Conservation (phyloP, 2,888 invertebrate genomes). For the Ormia ochracea region DNA sequence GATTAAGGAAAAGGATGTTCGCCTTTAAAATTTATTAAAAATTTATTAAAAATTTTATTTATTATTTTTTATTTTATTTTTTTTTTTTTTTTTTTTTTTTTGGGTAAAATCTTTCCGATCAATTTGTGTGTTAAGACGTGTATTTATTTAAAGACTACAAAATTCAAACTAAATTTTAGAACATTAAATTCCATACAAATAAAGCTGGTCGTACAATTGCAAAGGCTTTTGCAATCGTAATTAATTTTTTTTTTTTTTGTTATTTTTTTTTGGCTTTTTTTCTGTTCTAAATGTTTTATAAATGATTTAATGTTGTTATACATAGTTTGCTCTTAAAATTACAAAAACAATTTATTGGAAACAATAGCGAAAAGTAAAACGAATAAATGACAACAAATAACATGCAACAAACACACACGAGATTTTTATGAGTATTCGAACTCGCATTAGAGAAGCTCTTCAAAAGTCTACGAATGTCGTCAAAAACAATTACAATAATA, state of each 20-base stretch:
- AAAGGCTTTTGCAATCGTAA: constrained; percentile 54
- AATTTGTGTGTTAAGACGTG: constrained; percentile 21
- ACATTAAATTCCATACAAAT: constrained; percentile 42
- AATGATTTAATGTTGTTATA: constrained; percentile 50
- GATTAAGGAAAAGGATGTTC: neutral
- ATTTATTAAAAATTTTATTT: too few species aligned
- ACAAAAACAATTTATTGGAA: constrained; percentile 30
- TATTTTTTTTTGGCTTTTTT: constrained; percentile 10
- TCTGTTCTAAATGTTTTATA: constrained; percentile 42
- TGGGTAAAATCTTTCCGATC: neutral
- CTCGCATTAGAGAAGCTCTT: constrained; percentile 36
- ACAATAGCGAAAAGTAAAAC: constrained; percentile 10
- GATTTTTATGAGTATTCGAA: neutral
- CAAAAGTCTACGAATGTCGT: constrained; percentile 35
- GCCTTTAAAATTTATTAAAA: neutral
- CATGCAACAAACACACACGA: constrained; percentile 50
- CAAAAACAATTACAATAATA: neutral
- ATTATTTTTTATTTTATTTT: too few species aligned
- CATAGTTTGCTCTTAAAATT: constrained; percentile 46
- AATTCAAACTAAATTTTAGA: constrained; percentile 53
- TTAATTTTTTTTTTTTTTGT: constrained; percentile 21
- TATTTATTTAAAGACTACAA: constrained; percentile 56
- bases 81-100: too few species aligned
- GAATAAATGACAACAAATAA: constrained; percentile 19
- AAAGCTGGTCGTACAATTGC: constrained; percentile 56